Evolutionary conservation across 2,113 vertebrate species (phyloP), one percentile per base, ranked within the genome.

Genomic region (Lampris incognitus): DNA sequence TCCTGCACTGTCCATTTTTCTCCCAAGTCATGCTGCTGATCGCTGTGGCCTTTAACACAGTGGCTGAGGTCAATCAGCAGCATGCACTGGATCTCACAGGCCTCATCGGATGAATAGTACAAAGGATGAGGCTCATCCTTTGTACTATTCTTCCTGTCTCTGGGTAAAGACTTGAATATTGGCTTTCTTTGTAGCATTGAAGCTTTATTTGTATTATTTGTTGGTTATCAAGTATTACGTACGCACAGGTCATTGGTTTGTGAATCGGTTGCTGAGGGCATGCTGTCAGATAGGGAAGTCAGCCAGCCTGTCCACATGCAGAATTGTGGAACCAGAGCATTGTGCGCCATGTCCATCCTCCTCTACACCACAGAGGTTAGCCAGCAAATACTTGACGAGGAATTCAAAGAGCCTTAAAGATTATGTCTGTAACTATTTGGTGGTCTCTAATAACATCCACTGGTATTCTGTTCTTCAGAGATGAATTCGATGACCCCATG

Each of bases 351-450:
- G 78, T 6, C 69, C n/a, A 13, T 4, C 1, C 2, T 94, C 91
- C 11, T 96, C 94, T 39, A 96, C 95, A 0, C 94, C 94, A 0
- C 74, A 94, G 10, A 92, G 79, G 96, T 96, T 70, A 85, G 93
- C 67, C 36, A 44, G 44, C 9, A 6, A 11, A 63, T 5, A 24
- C 9, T 24, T 24, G 24, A 24, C 24, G 24, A 24, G 24, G 24
- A 24, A 24, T 36, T 57, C 55, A 24, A 37, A 7, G 2, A 2
- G 4, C 3, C 39, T 13, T 40, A 59, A 42, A n/a, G 39, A 36
- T 13, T 51, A 41, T 55, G 58, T 1, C 49, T 10, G 3, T 10
- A 9, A 42, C 37, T 24, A 0, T 8, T 58, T 24, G 38, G n/a
- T 52, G n/a, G 7, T 59, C 42, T 24, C 24, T 48, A 37, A 48